phyloP scores from a whole-genome alignment of 2,113 vertebrate species.

The Petrocephalus zakoni region DNA sequence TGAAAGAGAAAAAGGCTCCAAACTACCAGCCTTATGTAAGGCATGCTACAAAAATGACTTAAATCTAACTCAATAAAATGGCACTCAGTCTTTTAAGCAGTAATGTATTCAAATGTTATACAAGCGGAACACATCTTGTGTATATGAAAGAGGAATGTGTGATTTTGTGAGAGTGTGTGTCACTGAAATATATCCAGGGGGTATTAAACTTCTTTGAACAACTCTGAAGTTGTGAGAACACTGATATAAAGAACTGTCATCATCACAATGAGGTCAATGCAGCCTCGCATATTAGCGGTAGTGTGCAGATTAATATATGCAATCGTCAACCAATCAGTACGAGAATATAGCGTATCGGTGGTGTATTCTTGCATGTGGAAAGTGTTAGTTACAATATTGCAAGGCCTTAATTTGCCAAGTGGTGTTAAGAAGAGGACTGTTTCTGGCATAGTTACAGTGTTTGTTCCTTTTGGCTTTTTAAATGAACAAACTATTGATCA shows the following conservation, averaged over 20 bases:
- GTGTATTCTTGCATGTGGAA: constrained; percentile 35
- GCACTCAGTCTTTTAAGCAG: not conserved
- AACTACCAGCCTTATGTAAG: not conserved
- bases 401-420: constrained; percentile 34
- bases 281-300: constrained; percentile 57
- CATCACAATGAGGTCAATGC: constrained; percentile 43
- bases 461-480: not conserved
- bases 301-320: constrained; percentile 51
- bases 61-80: not conserved
- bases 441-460: not conserved
- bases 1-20: constrained; percentile 27
- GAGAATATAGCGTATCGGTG: constrained; percentile 47
- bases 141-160: not conserved
- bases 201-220: constrained; percentile 26
- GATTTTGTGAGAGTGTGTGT: not conserved
- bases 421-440: not conserved
- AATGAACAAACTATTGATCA: not conserved
- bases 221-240: constrained; percentile 31
- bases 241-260: constrained; percentile 50
- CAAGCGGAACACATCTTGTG: not conserved
- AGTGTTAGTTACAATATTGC: not conserved
- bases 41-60: not conserved
- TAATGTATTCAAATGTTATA: not conserved
- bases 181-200: not conserved
- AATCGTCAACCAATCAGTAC: constrained; percentile 55